phyloP scores from a whole-genome alignment of 2,113 vertebrate species.

The Macquaria ambigua region DNA sequence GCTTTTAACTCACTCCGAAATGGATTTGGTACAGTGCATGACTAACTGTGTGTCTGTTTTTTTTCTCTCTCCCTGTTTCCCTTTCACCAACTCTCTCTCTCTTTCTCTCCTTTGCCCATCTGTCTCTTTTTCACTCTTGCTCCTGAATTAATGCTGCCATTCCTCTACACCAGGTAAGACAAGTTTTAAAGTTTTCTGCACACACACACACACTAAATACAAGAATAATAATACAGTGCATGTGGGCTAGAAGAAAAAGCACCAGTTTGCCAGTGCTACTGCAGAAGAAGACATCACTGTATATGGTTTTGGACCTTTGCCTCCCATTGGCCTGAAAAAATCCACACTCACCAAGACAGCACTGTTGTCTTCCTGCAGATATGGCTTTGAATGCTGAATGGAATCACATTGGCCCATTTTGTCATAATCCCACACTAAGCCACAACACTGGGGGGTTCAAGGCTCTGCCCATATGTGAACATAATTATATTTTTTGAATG shows the following conservation, averaged over 20 bases:
- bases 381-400: slow-evolving; percentile 58
- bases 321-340: slow-evolving; percentile 11
- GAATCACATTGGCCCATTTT: slow-evolving; percentile 70
- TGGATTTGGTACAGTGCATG: slow-evolving; percentile 55
- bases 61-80: slow-evolving; percentile 16
- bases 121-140: slow-evolving; percentile 19
- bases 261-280: background rate
- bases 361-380: slow-evolving; percentile 42
- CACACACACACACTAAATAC: background rate
- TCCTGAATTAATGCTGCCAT: slow-evolving; percentile 27
- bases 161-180: slow-evolving; percentile 70
- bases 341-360: slow-evolving; percentile 20
- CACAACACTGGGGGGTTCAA: slow-evolving; percentile 27
- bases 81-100: slow-evolving; percentile 29
- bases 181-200: slow-evolving; percentile 22
- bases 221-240: background rate
- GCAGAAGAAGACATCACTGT: slow-evolving; percentile 19
- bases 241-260: background rate
- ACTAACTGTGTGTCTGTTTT: slow-evolving; percentile 68
- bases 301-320: slow-evolving; percentile 23
- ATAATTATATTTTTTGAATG: slow-evolving; percentile 68
- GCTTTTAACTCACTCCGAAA: slow-evolving; percentile 67
- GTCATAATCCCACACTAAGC: slow-evolving; percentile 71
- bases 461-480: slow-evolving; percentile 63
- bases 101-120: slow-evolving; percentile 1